A percentile compares a stretch with the other conserved stretches of the same genome.
Conservation (phyloP, 2,797 vertebrate species). For the Alectoris magna region DNA sequence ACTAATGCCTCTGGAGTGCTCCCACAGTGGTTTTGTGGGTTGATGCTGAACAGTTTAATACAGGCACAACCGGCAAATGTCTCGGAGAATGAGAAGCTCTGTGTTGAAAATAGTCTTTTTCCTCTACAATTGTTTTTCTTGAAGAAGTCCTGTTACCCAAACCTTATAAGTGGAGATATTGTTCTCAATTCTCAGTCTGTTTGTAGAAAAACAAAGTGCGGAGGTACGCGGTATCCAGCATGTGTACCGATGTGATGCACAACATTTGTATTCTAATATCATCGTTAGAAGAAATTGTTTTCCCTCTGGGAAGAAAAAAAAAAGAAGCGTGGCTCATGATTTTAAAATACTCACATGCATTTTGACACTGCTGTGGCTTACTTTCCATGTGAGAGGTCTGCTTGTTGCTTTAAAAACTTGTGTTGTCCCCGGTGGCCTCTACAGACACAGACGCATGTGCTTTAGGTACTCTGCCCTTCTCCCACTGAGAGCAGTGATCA, state of each 20-base stretch:
- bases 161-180: neutral
- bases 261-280: neutral
- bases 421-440: neutral
- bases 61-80: neutral
- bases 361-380: neutral
- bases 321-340: neutral
- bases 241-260: neutral
- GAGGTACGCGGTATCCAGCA: neutral
- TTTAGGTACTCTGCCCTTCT: neutral
- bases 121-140: neutral
- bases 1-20: neutral
- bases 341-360: neutral
- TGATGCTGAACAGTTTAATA: neutral
- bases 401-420: neutral
- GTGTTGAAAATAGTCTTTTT: neutral
- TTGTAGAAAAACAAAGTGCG: neutral
- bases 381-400: neutral
- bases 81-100: neutral
- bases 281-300: neutral
- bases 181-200: neutral
- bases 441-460: accelerated
- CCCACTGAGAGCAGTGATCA: constrained; percentile 19
- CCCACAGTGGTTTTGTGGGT: neutral
- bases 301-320: neutral
- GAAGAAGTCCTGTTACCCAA: neutral